These are phyloP conservation scores for Pristis pectinata DNA, from an alignment of 2,797 vertebrate species.

Conservation along the genomic window DNA sequence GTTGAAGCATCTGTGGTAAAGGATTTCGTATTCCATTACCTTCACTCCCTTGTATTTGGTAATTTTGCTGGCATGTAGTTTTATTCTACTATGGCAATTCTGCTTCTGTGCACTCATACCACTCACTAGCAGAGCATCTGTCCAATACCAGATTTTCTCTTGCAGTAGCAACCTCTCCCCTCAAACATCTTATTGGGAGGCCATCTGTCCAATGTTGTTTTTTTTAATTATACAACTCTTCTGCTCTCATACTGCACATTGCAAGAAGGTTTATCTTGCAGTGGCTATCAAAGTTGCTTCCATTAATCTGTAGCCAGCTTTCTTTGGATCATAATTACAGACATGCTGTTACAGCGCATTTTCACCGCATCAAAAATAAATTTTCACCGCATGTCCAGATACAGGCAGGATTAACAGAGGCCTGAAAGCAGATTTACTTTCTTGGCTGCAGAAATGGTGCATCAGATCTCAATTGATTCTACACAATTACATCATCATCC, in stretches of 20 bases:
- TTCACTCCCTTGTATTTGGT: background rate
- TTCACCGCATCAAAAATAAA: background rate
- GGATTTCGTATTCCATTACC: background rate
- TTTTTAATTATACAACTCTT: background rate
- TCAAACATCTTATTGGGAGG: background rate
- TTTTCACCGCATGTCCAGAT: background rate
- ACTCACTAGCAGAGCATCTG: slow-evolving; percentile 5
- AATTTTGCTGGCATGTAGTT: background rate
- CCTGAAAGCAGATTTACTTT: background rate
- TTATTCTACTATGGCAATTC: background rate
- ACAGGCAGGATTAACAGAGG: background rate
- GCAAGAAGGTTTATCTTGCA: background rate
- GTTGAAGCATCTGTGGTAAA: background rate
- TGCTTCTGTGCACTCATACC: background rate
- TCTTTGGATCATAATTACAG: background rate
- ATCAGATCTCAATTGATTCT: background rate
- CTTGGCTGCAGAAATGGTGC: background rate
- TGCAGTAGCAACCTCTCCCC: background rate
- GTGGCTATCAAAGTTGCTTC: background rate
- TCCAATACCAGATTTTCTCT: background rate
- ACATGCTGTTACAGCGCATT: background rate
- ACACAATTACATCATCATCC: background rate
- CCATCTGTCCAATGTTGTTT: background rate
- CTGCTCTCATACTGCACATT: background rate
- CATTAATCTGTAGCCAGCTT: background rate